Base-by-base conservation (phyloP, 2,888 invertebrate species). In the Salticus scenicus region DNA sequence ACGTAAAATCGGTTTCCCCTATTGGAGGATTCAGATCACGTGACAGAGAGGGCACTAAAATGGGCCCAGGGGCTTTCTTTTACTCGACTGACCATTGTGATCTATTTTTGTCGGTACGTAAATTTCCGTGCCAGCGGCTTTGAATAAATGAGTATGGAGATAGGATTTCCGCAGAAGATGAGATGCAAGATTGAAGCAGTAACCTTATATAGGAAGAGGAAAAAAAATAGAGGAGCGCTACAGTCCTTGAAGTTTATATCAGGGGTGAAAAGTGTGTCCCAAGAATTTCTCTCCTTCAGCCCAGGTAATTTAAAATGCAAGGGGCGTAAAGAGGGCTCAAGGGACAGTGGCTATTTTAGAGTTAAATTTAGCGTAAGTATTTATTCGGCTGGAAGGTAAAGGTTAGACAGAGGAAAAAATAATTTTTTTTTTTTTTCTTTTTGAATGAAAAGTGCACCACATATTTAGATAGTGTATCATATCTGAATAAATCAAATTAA, bases 71-170 rank as follows among this genome's bases (percentile, higher is more conserved):
- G 77, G 77, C 77, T 37, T 78, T 73, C 57, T 57, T 24, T 57
- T 76, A 69, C 66, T 76, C 63, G 67, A 63, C 84, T 84, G 84
- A 83, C 82, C 82, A 83, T 47, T 76, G 41, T 57, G 82, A 83
- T 83, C 82, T 83, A 83, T 83, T 83, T 81, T 82, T 47, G 76
- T 75, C 74, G 75, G 75, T 82, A 82, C 81, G 81, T 82, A 82
- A 82, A 82, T 82, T 82, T 69, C 67, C 80, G 73, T 73, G 57
- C 80, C 47, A 51, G 33, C 63, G 10, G 69, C 70, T 70, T 75
- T 75, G 75, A 75, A 82, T 82, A 82, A 82, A 75, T 37, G 70
- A 27, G 41, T 24, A 24, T 47, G 70, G 67, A 63, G 75, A 69
- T 57, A 57, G 57, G 57, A 57, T 57, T 57, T 57, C 37, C 10